phyloP scores from a whole-genome alignment of 2,113 vertebrate species.

The Tamias sibiricus region DNA sequence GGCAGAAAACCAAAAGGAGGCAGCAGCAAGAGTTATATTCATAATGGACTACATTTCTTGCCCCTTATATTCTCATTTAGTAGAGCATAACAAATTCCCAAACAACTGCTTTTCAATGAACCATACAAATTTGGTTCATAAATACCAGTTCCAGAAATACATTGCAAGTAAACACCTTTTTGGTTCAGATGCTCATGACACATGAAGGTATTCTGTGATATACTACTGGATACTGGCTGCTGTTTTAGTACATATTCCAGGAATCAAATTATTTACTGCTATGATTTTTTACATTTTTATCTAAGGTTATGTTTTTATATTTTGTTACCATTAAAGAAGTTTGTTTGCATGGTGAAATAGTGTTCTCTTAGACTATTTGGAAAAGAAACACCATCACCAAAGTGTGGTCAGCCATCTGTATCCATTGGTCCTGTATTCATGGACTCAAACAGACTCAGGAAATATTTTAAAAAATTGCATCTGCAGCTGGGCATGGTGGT shows the following conservation, averaged over 20 bases:
- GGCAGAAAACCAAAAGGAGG: constrained; percentile 16
- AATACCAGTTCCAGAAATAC: constrained; percentile 81
- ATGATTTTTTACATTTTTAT: constrained; percentile 70
- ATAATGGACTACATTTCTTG: constrained; percentile 61
- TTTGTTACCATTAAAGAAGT: constrained; percentile 63
- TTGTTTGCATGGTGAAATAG: constrained; percentile 41
- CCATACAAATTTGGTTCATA: constrained; percentile 73
- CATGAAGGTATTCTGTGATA: constrained; percentile 72
- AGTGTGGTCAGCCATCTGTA: neutral
- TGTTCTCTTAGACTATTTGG: constrained; percentile 15
- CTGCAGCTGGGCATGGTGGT: no score
- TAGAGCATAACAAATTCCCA: constrained; percentile 74
- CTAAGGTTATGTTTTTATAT: constrained; percentile 67
- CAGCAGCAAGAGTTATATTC: constrained; percentile 9
- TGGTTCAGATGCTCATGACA: constrained; percentile 58
- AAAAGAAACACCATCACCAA: neutral
- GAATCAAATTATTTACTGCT: constrained; percentile 73
- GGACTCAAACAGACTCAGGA: neutral
- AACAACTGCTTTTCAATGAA: constrained; percentile 78
- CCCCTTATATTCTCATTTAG: constrained; percentile 73
- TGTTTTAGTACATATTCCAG: constrained; percentile 78
- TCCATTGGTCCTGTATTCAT: neutral
- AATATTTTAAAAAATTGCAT: neutral
- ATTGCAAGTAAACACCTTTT: constrained; percentile 77
- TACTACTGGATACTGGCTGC: constrained; percentile 51